A percentile compares a stretch with the other conserved stretches of the same genome.
Evolutionary conservation across 1,140 invertebrate genomes (phyloP).

Genomic region (Atta cephalotes): DNA sequence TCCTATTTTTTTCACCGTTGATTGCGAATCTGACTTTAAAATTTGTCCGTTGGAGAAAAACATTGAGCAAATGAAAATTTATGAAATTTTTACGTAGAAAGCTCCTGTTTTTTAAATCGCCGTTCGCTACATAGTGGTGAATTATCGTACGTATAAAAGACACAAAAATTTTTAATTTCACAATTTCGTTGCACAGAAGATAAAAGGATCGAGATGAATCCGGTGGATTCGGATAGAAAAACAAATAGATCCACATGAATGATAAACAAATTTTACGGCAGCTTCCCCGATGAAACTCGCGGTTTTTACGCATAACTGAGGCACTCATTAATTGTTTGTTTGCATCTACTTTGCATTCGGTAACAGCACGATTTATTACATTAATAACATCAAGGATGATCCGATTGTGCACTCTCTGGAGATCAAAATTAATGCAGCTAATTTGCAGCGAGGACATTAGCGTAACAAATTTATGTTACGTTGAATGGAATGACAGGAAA

Average conservation of each 20-base stretch:
- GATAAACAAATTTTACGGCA: conserved; percentile 43
- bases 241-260: conserved; percentile 48
- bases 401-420: conserved; percentile 34
- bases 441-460: conserved; percentile 56
- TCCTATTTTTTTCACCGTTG: conserved; percentile 32
- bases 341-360: conserved; percentile 61
- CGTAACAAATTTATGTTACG: conserved; percentile 57
- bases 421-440: conserved; percentile 61
- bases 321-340: conserved; percentile 58
- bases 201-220: conserved; percentile 26
- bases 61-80: conserved; percentile 46
- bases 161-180: conserved; percentile 47
- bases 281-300: background rate
- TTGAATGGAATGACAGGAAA: conserved; percentile 49
- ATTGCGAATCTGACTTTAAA: conserved; percentile 60
- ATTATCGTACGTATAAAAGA: conserved; percentile 36
- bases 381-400: conserved; percentile 28
- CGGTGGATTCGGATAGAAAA: conserved; percentile 7
- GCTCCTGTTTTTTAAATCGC: background rate
- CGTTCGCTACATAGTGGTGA: conserved; percentile 13
- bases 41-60: conserved; percentile 26
- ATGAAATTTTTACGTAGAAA: conserved; percentile 38
- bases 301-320: conserved; percentile 47
- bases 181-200: conserved; percentile 12
- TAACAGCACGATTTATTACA: conserved; percentile 46